A percentile compares a stretch with the other conserved stretches of the same genome.
phyloP scores from a whole-genome alignment of 2,888 invertebrate species.

The Morpho achilles region DNA sequence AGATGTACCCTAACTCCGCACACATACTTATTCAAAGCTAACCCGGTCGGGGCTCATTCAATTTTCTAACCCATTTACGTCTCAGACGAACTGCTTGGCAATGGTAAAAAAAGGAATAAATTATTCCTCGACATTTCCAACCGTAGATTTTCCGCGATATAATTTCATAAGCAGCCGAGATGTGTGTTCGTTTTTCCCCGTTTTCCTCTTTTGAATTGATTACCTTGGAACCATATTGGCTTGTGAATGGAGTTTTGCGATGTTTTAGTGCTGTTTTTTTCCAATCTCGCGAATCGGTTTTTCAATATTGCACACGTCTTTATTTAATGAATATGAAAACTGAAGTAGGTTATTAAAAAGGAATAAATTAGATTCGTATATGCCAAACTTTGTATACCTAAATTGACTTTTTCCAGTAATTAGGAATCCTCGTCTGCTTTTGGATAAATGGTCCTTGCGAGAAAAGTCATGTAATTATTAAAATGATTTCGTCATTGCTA shows the following conservation, averaged over 20 bases:
- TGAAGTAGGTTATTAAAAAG: no score
- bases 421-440: no score
- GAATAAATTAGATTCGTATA: no score
- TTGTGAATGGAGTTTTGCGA: constrained; percentile 60
- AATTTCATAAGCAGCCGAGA: constrained; percentile 72
- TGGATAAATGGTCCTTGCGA: no score
- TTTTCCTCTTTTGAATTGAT: constrained; percentile 75
- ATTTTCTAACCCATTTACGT: constrained; percentile 79
- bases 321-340: constrained; percentile 1
- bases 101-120: constrained; percentile 43
- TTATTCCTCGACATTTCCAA: constrained; percentile 53
- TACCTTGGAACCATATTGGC: constrained; percentile 68
- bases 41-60: constrained; percentile 67
- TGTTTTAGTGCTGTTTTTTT: constrained; percentile 48
- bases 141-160: constrained; percentile 71
- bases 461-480: no score
- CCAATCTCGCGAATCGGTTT: constrained; percentile 29
- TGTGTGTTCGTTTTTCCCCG: constrained; percentile 65
- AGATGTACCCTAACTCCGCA: constrained; percentile 47
- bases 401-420: no score
- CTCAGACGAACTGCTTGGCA: constrained; percentile 65
- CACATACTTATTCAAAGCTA: constrained; percentile 67
- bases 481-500: no score
- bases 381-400: no score
- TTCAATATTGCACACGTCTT: background rate